Conservation (phyloP, 2,888 invertebrate genomes). For the Noctua janthina region DNA sequence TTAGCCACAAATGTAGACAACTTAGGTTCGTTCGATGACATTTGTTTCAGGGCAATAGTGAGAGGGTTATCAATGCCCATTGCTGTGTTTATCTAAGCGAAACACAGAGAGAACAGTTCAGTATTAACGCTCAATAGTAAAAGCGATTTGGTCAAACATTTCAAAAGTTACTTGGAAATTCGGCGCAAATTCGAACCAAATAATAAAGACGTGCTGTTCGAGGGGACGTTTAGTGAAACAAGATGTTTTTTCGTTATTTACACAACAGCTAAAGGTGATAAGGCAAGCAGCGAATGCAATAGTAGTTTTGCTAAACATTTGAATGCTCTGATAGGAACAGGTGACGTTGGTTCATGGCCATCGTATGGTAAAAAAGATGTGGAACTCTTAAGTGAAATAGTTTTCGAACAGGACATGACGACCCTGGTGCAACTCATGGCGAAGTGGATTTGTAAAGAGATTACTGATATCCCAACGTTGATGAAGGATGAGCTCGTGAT, state of each 20-base stretch:
- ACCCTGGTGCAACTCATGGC: not conserved
- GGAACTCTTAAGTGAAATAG: not conserved
- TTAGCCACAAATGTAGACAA: conserved; percentile 55
- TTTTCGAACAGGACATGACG: not conserved
- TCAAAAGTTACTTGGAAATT: not conserved
- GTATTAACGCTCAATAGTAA: not conserved
- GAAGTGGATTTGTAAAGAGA: not conserved
- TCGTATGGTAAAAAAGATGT: not conserved
- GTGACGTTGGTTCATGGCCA: not conserved
- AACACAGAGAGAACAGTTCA: not conserved
- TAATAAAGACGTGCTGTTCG: not conserved
- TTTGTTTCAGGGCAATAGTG: not conserved
- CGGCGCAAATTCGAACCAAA: not conserved
- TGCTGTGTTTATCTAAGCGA: not conserved
- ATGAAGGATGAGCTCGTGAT: conserved; percentile 15
- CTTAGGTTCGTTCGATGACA: conserved; percentile 41
- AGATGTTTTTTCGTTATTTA: conserved; percentile 49
- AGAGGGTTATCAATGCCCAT: not conserved
- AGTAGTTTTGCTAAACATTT: not conserved
- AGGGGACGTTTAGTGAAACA: conserved; percentile 16
- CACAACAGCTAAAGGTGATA: not conserved
- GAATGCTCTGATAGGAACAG: not conserved
- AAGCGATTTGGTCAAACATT: not conserved
- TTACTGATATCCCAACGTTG: not conserved
- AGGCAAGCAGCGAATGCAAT: not conserved